phyloP scores from a whole-genome alignment of 2,888 invertebrate species.

The Calameuta pallipes region DNA sequence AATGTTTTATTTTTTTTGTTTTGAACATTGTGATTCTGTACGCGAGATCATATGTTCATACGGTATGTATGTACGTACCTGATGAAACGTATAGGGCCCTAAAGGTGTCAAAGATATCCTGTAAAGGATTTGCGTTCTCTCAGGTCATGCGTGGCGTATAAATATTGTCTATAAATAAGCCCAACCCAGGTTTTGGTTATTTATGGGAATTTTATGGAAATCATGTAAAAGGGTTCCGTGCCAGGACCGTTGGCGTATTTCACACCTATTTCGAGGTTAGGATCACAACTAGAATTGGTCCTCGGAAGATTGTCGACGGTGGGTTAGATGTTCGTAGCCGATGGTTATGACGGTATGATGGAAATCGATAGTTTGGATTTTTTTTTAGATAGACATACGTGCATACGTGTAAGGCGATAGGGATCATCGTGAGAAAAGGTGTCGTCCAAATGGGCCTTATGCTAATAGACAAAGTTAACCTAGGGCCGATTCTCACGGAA shows the following conservation, averaged over 20 bases:
- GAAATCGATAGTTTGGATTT: background rate
- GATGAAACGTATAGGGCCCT: background rate
- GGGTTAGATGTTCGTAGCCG: background rate
- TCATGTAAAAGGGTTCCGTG: slow-evolving; percentile 22
- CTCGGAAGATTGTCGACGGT: background rate
- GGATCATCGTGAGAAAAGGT: slow-evolving; percentile 42
- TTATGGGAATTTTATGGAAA: slow-evolving; percentile 63
- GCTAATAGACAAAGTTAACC: slow-evolving; percentile 46
- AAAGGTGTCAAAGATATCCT: background rate
- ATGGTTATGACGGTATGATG: background rate
- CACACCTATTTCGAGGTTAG: slow-evolving; percentile 6
- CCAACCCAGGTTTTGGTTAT: slow-evolving; percentile 43
- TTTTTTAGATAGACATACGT: background rate
- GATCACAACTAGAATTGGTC: slow-evolving; percentile 1
- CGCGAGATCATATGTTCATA: background rate
- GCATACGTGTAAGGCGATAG: background rate
- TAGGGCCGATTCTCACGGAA: slow-evolving; percentile 39
- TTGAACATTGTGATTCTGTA: background rate
- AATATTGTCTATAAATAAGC: slow-evolving; percentile 62
- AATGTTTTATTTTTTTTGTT: background rate
- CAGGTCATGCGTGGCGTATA: slow-evolving; percentile 56
- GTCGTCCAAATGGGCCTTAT: slow-evolving; percentile 35
- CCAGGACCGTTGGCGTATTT: background rate
- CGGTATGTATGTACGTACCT: background rate
- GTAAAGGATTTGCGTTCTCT: slow-evolving; percentile 16